Evolutionary conservation across 2,113 vertebrate species (phyloP), one percentile per base, ranked within the genome.

Genomic region (Piprites chloris): DNA sequence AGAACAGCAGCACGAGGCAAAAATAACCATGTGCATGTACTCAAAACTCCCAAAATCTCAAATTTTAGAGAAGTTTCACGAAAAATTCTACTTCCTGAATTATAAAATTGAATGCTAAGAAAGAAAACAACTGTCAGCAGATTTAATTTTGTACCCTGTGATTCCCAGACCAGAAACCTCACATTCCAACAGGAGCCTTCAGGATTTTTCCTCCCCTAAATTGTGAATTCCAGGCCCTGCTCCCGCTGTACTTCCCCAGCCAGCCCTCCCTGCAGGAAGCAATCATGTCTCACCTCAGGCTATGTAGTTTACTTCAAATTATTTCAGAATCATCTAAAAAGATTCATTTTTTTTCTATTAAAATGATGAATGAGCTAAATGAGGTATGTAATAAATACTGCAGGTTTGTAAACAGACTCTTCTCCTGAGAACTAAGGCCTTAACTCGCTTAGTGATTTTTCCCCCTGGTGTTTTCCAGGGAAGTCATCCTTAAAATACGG

Each of bases 371-470:
- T 97, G 98, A 98, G 98, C 98, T 98, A 99, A 99, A 99, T 99
- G 99, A 99, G 98, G 98, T 98, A 98, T 98, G 98, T 98, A 99
- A 99, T 99, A 99, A 99, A 99, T 98, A 98, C 96, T 93, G 96
- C 95, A 98, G 98, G 98, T 99, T 98, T 98, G 98, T 98, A 99
- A 99, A 99, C 98, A 98, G 97, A 98, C 94, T 96, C 90, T 96
- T 94, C 97, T 98, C 97, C 76, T 27, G 97, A 98, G 98, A 98
- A 97, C 87, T 85, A 95, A 95, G 93, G 97, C 97, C 96, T 98
- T 98, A 97, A 94, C 97, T 98, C 97, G 94, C 97, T 96, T 97
- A 94, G 96, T 98, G 97, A 98, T 98, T 98, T 96, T 88, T 89
- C 95, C 90, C 91, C 86, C 91, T 56, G 81, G 95, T 97, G 97